Percentiles rank a stretch among this genome's conserved stretches.
Evolutionary conservation across 1,140 invertebrate species (phyloP).

Genomic region (Caenorhabditis briggsae): DNA sequence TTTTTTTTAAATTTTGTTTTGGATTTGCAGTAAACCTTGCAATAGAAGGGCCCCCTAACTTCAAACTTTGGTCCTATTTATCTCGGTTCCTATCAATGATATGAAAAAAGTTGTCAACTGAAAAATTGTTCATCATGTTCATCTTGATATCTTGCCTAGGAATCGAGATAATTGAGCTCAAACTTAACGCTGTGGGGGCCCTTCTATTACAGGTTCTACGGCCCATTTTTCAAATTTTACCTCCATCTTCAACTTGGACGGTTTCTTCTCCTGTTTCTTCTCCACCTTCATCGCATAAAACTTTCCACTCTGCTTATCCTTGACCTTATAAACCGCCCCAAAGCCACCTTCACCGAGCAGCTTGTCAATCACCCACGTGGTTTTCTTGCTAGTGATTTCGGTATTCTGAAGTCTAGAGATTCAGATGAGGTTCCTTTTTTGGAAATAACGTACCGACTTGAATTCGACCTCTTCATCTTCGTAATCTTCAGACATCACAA

Average conservation of each 20-base stretch:
- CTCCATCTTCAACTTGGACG: slow-evolving; percentile 60
- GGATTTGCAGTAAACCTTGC: too few relatives aligned
- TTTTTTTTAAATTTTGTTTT: too few relatives aligned
- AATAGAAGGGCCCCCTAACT: too few relatives aligned
- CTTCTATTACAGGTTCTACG: too few relatives aligned
- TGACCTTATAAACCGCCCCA: slow-evolving; percentile 61
- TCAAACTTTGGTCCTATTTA: too few relatives aligned
- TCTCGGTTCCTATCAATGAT: too few relatives aligned
- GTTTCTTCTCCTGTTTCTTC: slow-evolving; percentile 55
- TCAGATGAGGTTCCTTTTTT: too few relatives aligned
- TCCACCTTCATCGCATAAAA: slow-evolving; percentile 65
- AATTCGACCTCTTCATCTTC: slow-evolving; percentile 1
- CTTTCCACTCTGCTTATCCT: slow-evolving; percentile 25
- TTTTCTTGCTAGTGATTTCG: slow-evolving; percentile 39
- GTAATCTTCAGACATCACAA: slow-evolving; percentile 5
- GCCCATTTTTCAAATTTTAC: slow-evolving; percentile 9
- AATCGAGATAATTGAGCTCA: too few relatives aligned
- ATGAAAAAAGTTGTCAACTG: too few relatives aligned
- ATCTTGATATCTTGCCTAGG: too few relatives aligned
- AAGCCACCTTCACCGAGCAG: slow-evolving; percentile 64
- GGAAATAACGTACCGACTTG: neutral
- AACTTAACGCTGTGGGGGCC: too few relatives aligned
- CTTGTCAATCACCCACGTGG: slow-evolving; percentile 50
- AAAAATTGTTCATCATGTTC: too few relatives aligned
- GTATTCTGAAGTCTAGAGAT: neutral